Percentiles rank a stretch among this genome's conserved stretches.
These are phyloP conservation scores for Typhlichthys subterraneus DNA, from an alignment of 2,797 vertebrate genomes.

Conservation along the genomic window DNA sequence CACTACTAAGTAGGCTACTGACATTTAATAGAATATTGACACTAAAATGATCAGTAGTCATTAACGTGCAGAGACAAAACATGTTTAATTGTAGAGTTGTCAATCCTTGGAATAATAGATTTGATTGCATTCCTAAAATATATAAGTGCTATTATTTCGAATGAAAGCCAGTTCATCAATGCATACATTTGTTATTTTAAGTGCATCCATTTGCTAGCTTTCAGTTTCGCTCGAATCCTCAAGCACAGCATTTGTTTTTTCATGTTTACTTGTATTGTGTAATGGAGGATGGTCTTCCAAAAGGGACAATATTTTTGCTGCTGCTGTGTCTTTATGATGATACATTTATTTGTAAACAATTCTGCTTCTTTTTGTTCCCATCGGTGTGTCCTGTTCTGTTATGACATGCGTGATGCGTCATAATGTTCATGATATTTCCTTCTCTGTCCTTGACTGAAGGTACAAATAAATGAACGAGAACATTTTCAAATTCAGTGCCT, in stretches of 20 bases:
- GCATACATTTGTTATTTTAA: too few species aligned
- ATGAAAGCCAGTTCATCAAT: too few species aligned
- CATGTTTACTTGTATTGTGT: neutral
- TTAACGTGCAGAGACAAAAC: constrained; percentile 11
- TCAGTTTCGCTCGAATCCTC: neutral
- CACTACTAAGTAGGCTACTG: constrained; percentile 24
- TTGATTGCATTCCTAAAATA: too few species aligned
- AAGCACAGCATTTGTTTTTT: constrained; percentile 1
- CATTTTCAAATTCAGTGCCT: neutral
- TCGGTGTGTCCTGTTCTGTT: constrained; percentile 32
- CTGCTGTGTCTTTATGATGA: constrained; percentile 26
- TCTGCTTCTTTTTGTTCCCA: neutral
- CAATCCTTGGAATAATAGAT: too few species aligned
- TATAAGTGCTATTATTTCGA: too few species aligned
- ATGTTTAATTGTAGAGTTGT: neutral
- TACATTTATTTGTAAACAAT: neutral
- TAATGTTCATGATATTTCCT: constrained; percentile 31
- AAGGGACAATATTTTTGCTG: constrained; percentile 15
- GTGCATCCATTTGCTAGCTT: too few species aligned
- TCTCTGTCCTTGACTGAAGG: constrained; percentile 39
- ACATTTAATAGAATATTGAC: constrained; percentile 15
- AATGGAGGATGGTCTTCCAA: neutral
- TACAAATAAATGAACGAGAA: constrained; percentile 26
- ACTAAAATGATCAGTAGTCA: constrained; percentile 25
- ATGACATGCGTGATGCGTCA: neutral